These are phyloP conservation scores for Corythaeola cristata DNA, from an alignment of 2,113 vertebrate genomes.

Conservation along the genomic window DNA sequence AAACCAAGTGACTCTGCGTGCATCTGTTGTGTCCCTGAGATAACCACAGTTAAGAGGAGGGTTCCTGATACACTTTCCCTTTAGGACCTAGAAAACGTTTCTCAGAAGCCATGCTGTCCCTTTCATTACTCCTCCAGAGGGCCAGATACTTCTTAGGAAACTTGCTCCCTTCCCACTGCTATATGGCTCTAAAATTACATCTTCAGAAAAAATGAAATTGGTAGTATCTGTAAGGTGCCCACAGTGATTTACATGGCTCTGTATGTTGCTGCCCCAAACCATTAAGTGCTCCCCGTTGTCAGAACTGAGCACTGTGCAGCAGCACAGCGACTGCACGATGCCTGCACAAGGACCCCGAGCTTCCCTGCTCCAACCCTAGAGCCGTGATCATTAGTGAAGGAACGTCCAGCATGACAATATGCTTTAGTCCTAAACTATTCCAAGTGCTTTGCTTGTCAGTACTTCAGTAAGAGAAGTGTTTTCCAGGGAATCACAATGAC, in stretches of 20 bases:
- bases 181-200: not conserved
- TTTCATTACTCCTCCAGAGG: not conserved
- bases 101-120: not conserved
- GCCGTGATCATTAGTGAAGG: rapidly evolving
- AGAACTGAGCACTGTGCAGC: not conserved
- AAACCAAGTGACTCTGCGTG: not conserved
- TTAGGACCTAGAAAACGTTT: not conserved
- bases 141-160: not conserved
- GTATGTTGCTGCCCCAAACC: not conserved
- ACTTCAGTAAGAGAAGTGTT: not conserved
- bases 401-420: rapidly evolving
- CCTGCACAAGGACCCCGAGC: not conserved
- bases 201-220: not conserved
- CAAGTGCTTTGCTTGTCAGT: not conserved
- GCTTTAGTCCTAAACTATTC: rapidly evolving
- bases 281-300: rapidly evolving
- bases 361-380: rapidly evolving
- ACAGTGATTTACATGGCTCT: not conserved
- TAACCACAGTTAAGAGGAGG: not conserved
- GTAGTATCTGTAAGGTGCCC: not conserved
- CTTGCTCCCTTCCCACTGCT: not conserved
- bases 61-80: not conserved
- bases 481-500: not conserved
- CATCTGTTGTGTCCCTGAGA: not conserved
- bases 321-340: rapidly evolving